Base-by-base conservation (phyloP, 2,888 invertebrate species). In the Candidula unifasciata region DNA sequence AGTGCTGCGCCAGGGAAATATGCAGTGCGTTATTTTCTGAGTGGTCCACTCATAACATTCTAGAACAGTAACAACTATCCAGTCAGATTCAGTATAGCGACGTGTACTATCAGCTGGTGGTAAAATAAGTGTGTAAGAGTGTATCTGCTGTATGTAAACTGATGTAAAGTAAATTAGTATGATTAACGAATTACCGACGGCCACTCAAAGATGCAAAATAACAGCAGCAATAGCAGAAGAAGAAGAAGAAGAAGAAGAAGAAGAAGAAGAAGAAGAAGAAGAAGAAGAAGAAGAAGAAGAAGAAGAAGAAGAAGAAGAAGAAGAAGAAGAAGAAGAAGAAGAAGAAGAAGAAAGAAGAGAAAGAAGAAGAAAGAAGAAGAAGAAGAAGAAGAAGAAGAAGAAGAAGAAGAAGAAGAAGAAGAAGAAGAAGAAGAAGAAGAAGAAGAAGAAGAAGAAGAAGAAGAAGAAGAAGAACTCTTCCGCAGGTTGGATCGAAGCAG, bases 361-460 rank as follows among this genome's bases (percentile, higher is more conserved):
- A 44, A 6, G 44, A 57, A 21, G 57, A 57, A 21, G 57, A 57
- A 37, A 33, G 8, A 33, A n/a, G n/a, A n/a, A n/a, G n/a, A n/a
- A n/a, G n/a, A 44, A 74, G n/a, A 33, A 37, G 52, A 30, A 33
- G 44, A 74, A 35, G 37, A 37, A 74, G 44, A 74, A 52, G 64
- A 64, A 64, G 16, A 64, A 64, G 64, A 64, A 64, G 64, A 64
- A 64, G 64, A 78, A 60, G 78, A 64, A 78, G 33, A 35, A 35
- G 64, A 37, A 60, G 64, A 21, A 37, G 37, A 64, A 78, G 60
- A 60, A 78, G 64, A 64, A 33, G 33, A n/a, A 33, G 35, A 57
- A 60, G 78, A 35, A 35, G 78, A 60, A 64, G 60, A 60, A 33
- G 24, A 78, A 60, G 78, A 64, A 57, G 78, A 64, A 78, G 78